Evolutionary conservation across 2,797 vertebrate species (phyloP).

Genomic region (Periparus ater): DNA sequence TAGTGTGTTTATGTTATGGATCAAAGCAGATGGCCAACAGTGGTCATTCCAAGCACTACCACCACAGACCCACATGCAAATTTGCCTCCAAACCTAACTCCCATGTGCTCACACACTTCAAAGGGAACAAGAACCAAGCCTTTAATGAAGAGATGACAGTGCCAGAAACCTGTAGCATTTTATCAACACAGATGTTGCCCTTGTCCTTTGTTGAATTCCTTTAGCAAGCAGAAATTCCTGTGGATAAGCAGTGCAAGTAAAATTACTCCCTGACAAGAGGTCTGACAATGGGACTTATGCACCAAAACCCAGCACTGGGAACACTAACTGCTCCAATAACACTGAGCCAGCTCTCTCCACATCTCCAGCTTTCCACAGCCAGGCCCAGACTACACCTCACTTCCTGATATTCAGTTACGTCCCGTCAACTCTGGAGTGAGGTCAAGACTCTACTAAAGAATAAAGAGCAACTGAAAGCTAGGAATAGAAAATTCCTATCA

Average conservation of each 20-base stretch:
- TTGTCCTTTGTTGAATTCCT: not conserved
- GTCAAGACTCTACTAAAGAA: conserved; percentile 13
- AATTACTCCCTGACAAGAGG: not conserved
- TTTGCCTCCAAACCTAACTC: not conserved
- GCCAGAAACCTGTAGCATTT: not conserved
- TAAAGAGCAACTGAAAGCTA: conserved; percentile 10
- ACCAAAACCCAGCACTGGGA: not conserved
- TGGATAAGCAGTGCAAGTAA: not conserved
- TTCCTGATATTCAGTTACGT: not conserved
- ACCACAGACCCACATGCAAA: not conserved
- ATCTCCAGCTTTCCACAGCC: not conserved
- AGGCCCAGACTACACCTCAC: not conserved
- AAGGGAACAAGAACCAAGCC: not conserved
- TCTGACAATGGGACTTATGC: not conserved
- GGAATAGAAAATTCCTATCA: conserved; percentile 41
- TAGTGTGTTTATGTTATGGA: not conserved
- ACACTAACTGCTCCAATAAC: not conserved
- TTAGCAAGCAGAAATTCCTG: not conserved
- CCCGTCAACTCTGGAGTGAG: not conserved
- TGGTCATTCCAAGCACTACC: not conserved
- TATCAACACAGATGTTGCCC: not conserved
- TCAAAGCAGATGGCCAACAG: not conserved
- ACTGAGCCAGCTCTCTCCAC: not conserved
- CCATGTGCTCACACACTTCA: rapidly evolving
- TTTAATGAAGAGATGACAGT: not conserved